Conservation (phyloP, 2,113 vertebrate genomes). For the Nycticryphes semicollaris region DNA sequence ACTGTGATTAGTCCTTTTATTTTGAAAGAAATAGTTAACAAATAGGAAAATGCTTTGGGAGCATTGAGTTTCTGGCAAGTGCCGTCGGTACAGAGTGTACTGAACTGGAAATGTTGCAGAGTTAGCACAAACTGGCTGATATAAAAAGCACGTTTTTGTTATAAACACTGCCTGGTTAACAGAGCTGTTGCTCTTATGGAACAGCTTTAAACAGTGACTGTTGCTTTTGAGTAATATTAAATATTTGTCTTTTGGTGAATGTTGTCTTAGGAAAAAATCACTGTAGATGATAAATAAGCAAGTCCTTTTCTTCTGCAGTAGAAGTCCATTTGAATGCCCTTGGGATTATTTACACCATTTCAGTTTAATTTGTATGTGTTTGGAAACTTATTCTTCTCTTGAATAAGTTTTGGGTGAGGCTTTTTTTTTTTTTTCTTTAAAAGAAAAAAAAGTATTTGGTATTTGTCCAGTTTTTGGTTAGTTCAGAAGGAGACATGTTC, state of each 20-base stretch:
- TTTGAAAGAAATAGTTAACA: conserved; percentile 59
- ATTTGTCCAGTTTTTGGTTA: not conserved
- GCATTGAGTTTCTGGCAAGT: conserved; percentile 59
- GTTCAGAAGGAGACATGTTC: not conserved
- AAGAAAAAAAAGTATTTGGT: not conserved
- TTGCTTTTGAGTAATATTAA: conserved; percentile 64
- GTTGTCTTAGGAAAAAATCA: conserved; percentile 21
- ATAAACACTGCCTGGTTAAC: conserved; percentile 54
- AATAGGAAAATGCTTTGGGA: conserved; percentile 35
- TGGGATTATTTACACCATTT: not conserved
- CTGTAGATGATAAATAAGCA: conserved; percentile 26
- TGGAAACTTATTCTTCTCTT: not conserved
- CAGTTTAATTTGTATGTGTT: not conserved
- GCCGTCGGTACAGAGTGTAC: conserved; percentile 58
- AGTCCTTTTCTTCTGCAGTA: not conserved
- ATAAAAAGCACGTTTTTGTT: conserved; percentile 67
- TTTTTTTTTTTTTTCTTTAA: not conserved
- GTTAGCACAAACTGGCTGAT: conserved; percentile 65
- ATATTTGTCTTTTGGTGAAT: conserved; percentile 54
- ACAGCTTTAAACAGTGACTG: conserved; percentile 30
- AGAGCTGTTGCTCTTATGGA: conserved; percentile 35
- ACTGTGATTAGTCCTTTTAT: not conserved
- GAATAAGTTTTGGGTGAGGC: not conserved
- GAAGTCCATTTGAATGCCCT: not conserved
- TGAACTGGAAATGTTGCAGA: conserved; percentile 64